Evolutionary conservation across 2,797 vertebrate genomes (phyloP).

Genomic region (Phylloscopus collybita): DNA sequence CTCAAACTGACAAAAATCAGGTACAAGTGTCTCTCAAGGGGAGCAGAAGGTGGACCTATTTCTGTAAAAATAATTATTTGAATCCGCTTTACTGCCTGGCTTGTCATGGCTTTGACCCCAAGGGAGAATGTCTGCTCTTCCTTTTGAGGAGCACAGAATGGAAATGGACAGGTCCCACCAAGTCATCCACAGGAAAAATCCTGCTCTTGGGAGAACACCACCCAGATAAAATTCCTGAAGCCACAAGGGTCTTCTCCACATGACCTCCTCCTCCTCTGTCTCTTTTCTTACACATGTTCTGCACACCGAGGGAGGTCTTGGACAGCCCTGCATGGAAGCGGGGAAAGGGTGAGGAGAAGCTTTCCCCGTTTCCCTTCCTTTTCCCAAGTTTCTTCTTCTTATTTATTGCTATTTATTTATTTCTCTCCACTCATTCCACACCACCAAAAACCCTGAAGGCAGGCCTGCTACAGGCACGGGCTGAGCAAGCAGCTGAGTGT

Average conservation of each 20-base stretch:
- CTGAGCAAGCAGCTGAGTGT: neutral
- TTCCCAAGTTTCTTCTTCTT: neutral
- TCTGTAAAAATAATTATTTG: neutral
- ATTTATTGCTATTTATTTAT: constrained; percentile 75
- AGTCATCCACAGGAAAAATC: neutral
- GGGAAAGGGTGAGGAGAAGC: neutral
- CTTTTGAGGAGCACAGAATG: neutral
- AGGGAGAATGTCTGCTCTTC: neutral
- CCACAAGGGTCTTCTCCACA: neutral
- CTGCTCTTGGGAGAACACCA: neutral
- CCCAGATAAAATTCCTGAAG: neutral
- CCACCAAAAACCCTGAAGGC: neutral
- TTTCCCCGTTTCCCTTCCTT: neutral
- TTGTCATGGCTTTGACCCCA: neutral
- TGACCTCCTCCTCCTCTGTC: neutral
- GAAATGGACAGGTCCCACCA: neutral
- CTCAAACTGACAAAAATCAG: neutral
- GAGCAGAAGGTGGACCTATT: neutral
- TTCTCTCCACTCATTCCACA: neutral
- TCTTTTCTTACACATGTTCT: neutral
- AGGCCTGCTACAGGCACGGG: neutral
- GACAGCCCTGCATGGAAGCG: neutral
- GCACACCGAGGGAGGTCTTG: neutral
- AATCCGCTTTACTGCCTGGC: neutral
- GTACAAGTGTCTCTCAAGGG: neutral